These are phyloP conservation scores for Sarcophilus harrisii DNA, from an alignment of 2,797 vertebrate genomes.

Conservation along the genomic window DNA sequence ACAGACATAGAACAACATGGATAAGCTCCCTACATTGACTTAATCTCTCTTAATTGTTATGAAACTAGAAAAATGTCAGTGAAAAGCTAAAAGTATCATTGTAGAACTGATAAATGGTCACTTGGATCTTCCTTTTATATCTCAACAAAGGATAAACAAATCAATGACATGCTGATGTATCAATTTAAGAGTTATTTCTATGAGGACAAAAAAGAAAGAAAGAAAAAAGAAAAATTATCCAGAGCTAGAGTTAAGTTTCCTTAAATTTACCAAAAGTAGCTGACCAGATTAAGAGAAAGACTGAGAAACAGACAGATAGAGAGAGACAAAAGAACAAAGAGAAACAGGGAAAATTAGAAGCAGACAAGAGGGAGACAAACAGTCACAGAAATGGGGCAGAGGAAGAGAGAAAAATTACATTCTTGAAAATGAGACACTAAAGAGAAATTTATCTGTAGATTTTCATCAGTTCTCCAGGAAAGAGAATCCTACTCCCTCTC, in stretches of 20 bases:
- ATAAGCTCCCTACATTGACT: background rate
- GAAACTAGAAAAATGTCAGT: background rate
- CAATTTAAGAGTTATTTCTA: background rate
- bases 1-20: background rate
- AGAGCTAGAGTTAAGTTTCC: constrained; percentile 34
- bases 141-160: background rate
- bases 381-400: background rate
- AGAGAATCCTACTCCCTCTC: background rate
- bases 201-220: background rate
- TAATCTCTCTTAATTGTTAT: background rate
- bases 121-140: background rate
- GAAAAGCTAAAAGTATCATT: background rate
- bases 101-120: background rate
- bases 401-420: background rate
- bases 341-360: background rate
- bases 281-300: background rate
- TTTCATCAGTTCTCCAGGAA: background rate
- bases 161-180: background rate
- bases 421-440: constrained; percentile 18
- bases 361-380: background rate
- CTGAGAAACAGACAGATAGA: background rate
- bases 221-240: constrained; percentile 2
- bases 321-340: background rate
- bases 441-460: background rate
- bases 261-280: background rate